Base-by-base conservation (phyloP, 1,140 invertebrate species). In the Mizuhopecten yessoensis region DNA sequence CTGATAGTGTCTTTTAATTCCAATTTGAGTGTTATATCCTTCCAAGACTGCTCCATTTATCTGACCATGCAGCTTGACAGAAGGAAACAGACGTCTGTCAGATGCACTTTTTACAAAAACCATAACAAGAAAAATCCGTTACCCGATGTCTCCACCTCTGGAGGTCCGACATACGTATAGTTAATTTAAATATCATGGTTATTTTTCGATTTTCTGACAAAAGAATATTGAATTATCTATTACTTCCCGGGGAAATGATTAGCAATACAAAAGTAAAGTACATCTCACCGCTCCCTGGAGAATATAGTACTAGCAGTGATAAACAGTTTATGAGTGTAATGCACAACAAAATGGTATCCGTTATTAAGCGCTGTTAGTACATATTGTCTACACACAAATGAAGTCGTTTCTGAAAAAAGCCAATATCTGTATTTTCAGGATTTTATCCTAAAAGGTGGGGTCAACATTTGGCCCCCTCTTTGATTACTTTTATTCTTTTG, bases 131-230 rank as follows among this genome's bases (percentile, higher is more conserved):
- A n/a, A 75, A 5, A 29, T 29, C 7, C 57, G 1, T 29, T 29
- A 75, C 29, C 57, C 57, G 29, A 75, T 29, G 57, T 29, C 57
- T 7, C n/a, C 23, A n/a, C 57, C 57, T 5, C 17, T 29, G 23
- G 57, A 29, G 57, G 57, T 29, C 57, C 57, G 15, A 23, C 20
- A 49, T 23, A 49, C 20, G 45, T 49, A 23, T 49, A 49, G 45
- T n/a, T 75, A n/a, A 45, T 45, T 45, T 45, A 10, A 45, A 75
- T 75, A 75, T 29, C 1, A 20, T 20, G n/a, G n/a, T 29, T 75
- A 17, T 75, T 75, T 75, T 75, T 17, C 3, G n/a, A 75, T 75
- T 75, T 75, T 75, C 57, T 75, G 57, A 75, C n/a, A 75, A n/a
- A 75, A n/a, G n/a, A 29, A n/a, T 29, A 29, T 75, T n/a, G 57